Evolutionary conservation across 1,140 invertebrate genomes (phyloP), one percentile per base, ranked within the genome.

Genomic region (Plodia interpunctella): DNA sequence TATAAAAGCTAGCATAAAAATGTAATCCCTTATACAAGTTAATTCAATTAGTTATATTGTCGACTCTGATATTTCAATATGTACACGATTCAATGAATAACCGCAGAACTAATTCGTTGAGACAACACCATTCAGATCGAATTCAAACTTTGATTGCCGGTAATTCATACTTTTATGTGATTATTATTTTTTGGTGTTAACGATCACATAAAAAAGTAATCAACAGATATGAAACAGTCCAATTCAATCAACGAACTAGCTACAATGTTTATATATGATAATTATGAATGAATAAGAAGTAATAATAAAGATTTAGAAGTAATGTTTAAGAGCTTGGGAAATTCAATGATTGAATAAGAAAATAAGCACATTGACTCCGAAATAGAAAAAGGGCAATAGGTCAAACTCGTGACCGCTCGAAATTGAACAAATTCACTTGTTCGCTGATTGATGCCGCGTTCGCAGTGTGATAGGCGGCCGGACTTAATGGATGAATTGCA

Each of bases 401-500:
- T 53, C 19, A 60, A 19, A 19, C 10, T 60, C 52, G 53, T 60
- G 52, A 19, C 11, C 2, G 35, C 35, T 49, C 28, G n/a, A 60
- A 53, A 60, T 60, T 28, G 25, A 55, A 55, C 53, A 44, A 59
- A 49, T 25, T 62, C 60, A 57, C 17, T 49, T 62, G 60, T 57
- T 52, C 21, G 55, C 55, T 44, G 38, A 53, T 51, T 25, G 51
- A 25, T 53, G 35, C 30, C 15, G 11, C 1, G 18, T 13, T 32
- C 21, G 35, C 18, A 55, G 52, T 62, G 62, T 65, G 60, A 69
- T 56, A 38, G 25, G 25, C 60, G 64, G 67, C 65, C 64, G 53
- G 52, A 32, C 30, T 50, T 71, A 59, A 61, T 61, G 61, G 56
- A 71, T 70, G 70, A 75, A 62, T 78, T 75, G 72, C 70, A 70